Conservation (phyloP, 2,113 vertebrate species). For the Rutilus rutilus region DNA sequence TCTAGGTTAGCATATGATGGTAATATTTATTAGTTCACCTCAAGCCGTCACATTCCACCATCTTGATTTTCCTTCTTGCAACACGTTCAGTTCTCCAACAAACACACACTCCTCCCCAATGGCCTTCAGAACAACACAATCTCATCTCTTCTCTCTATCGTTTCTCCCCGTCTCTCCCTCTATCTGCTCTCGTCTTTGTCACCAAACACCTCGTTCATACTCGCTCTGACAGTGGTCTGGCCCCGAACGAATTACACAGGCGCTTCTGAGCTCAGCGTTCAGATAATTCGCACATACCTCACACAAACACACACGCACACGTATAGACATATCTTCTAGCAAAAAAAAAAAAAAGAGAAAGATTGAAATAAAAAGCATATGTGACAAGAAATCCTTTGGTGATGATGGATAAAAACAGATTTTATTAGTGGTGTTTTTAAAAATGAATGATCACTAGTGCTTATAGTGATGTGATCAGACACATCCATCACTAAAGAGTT, state of each 20-base stretch:
- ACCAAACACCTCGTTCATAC: constrained; percentile 54
- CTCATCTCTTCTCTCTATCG: constrained; percentile 23
- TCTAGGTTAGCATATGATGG: neutral
- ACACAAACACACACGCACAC: constrained; percentile 31
- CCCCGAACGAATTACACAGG: constrained; percentile 38
- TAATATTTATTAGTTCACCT: neutral
- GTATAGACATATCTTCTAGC: neutral
- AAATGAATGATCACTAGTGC: neutral
- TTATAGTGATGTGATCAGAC: neutral
- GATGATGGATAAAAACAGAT: neutral
- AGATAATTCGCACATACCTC: constrained; percentile 1
- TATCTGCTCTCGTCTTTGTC: constrained; percentile 46
- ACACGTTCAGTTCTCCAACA: constrained; percentile 10
- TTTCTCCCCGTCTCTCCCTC: constrained; percentile 45
- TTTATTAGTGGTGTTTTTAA: neutral
- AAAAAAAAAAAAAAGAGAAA: too few relatives aligned
- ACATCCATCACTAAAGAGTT: neutral
- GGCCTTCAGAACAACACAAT: neutral
- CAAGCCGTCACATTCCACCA: neutral
- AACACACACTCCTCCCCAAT: constrained; percentile 1
- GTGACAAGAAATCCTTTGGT: constrained; percentile 2
- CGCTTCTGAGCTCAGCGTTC: constrained; percentile 11
- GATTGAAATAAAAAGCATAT: constrained; percentile 6
- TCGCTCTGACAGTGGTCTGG: constrained; percentile 40
- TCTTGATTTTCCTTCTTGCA: constrained; percentile 12